Evolutionary conservation across 1,140 invertebrate species (phyloP).

Genomic region (Battus philenor): DNA sequence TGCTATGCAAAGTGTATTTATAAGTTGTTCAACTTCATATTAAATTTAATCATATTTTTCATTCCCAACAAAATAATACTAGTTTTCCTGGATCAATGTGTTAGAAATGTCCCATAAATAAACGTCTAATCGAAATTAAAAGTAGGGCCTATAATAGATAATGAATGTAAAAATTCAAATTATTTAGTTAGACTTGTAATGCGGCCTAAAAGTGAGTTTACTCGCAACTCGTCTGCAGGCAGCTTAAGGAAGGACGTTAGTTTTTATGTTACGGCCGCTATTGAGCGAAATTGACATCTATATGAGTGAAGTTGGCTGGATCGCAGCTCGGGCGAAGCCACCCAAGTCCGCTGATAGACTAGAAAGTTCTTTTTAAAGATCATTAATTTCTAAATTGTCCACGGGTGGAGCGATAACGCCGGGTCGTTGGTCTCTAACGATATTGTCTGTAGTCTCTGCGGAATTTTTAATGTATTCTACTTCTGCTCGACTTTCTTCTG

Average conservation of each 20-base stretch:
- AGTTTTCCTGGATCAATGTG: too few relatives aligned
- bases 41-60: too few relatives aligned
- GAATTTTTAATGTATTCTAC: constrained; percentile 28
- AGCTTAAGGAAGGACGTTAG: constrained; percentile 29
- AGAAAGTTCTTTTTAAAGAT: constrained; percentile 35
- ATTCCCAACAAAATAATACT: too few relatives aligned
- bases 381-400: constrained; percentile 31
- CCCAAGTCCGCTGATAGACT: constrained; percentile 32
- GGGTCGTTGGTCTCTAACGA: constrained; percentile 9
- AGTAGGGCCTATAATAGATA: too few relatives aligned
- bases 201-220: constrained; percentile 5
- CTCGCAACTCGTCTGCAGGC: constrained; percentile 6
- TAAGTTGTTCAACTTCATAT: too few relatives aligned
- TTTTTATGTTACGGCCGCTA: constrained; percentile 56
- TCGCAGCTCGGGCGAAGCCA: constrained; percentile 30
- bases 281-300: constrained; percentile 61
- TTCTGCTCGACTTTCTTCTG: constrained; percentile 4
- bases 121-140: too few relatives aligned
- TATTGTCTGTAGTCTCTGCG: constrained; percentile 7
- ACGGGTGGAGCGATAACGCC: constrained; percentile 28
- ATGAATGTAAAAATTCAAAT: too few relatives aligned
- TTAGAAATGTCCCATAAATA: too few relatives aligned
- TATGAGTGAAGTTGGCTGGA: constrained; percentile 46
- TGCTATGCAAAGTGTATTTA: too few relatives aligned
- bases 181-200: neutral